Evolutionary conservation across 2,113 vertebrate genomes (phyloP).

Genomic region (Channa maculata): DNA sequence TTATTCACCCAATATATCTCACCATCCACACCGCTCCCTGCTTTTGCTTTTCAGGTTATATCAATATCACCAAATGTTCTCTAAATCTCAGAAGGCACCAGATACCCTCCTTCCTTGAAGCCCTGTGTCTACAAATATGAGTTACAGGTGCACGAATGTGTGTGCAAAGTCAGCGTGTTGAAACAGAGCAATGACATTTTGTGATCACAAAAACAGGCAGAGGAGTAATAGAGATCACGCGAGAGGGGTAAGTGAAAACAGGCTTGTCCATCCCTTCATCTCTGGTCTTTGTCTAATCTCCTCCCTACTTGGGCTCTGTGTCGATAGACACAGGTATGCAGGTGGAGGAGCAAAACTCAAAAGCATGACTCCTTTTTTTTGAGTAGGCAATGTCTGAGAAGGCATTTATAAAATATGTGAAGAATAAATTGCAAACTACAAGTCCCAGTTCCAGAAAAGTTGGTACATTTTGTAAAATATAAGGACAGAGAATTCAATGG

Average conservation of each 20-base stretch:
- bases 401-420: too few relatives aligned
- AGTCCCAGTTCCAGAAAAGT: too few relatives aligned
- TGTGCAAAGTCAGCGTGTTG: constrained; percentile 33
- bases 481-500: too few relatives aligned
- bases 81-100: constrained; percentile 18
- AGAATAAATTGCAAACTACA: too few relatives aligned
- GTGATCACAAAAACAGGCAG: constrained; percentile 58
- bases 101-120: constrained; percentile 15
- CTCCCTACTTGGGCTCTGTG: background rate
- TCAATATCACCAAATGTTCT: constrained; percentile 15
- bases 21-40: background rate
- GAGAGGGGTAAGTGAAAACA: constrained; percentile 36
- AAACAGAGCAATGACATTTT: constrained; percentile 24
- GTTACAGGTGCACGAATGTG: constrained; percentile 28
- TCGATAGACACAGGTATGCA: background rate
- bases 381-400: too few relatives aligned
- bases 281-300: constrained; percentile 38
- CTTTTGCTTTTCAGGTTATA: constrained; percentile 6
- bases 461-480: too few relatives aligned
- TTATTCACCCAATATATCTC: constrained; percentile 26
- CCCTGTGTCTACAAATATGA: constrained; percentile 12
- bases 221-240: constrained; percentile 16
- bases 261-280: background rate
- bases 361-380: background rate
- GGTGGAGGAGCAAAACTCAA: background rate